Base-by-base conservation (phyloP, 1,140 invertebrate genomes). In the Rhopalosiphum maidis region DNA sequence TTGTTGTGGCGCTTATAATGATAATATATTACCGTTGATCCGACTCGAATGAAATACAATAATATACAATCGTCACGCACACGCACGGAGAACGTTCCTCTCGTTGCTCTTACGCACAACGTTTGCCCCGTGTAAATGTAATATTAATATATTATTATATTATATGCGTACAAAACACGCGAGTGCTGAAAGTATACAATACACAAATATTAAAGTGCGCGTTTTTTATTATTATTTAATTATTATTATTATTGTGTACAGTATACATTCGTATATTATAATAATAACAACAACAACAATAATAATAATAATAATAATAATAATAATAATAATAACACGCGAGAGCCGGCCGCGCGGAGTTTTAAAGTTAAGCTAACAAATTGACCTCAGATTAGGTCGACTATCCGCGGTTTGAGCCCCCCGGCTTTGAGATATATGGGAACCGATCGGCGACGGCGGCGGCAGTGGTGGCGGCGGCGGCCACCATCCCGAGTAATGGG, bases 331-430 rank as follows among this genome's bases (percentile, higher is more conserved):
- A 77, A 35, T 35, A 77, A 46, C 23, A 55, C 55, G n/a, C 55
- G 41, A 51, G 30, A 91, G 68, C 41, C 68, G 90, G 68, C 43
- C 90, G 90, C 68, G 90, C 46, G 41, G 90, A 91, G 90, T 91
- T 91, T 91, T 91, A 82, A 91, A 91, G 90, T 91, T 91, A 91
- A 91, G 90, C 68, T 91, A 91, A 91, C 90, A 91, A 91, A 91
- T 91, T 91, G 90, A 91, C 90, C 90, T 91, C 90, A 91, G 90
- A 91, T 91, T 91, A 91, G 90, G 90, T 91, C 90, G 90, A 91
- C 90, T 91, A 91, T 91, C 90, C 90, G 90, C 90, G 90, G 90
- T 91, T 91, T 91, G 90, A 91, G 90, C 90, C 90, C 90, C 90
- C 90, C 90, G 90, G 90, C 90, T 91, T 82, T 91, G 90, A 91